phyloP scores from a whole-genome alignment of 2,797 vertebrate species.

The Gallinago nigripennis region DNA sequence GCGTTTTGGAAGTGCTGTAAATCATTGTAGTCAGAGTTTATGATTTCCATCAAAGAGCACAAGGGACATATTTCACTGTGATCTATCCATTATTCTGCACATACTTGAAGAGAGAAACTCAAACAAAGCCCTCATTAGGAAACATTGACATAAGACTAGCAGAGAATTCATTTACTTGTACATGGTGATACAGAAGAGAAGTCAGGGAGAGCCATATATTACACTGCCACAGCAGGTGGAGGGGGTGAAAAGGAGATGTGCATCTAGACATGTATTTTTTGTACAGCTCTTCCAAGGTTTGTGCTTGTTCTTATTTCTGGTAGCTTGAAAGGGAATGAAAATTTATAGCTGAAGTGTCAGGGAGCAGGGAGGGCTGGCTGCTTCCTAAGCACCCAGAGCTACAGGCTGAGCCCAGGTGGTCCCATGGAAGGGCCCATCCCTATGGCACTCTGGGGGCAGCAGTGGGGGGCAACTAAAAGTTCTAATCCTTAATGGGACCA shows the following conservation, averaged over 20 bases:
- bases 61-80: slow-evolving; percentile 39
- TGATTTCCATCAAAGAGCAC: slow-evolving; percentile 55
- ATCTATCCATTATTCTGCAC: slow-evolving; percentile 54
- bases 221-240: neutral
- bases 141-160: slow-evolving; percentile 57
- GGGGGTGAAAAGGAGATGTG: neutral
- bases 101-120: slow-evolving; percentile 49
- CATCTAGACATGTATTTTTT: neutral
- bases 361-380: neutral
- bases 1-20: slow-evolving; percentile 52
- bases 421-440: neutral
- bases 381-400: neutral
- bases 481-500: neutral
- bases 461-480: too few species aligned
- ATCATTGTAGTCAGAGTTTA: slow-evolving; percentile 57
- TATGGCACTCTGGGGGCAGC: fast-evolving
- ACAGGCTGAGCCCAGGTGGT: fast-evolving
- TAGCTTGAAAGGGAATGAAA: neutral
- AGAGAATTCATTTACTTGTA: slow-evolving; percentile 46
- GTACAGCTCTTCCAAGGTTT: neutral
- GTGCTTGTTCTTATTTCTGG: neutral
- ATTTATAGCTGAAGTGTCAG: neutral
- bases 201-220: neutral
- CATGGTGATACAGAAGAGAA: slow-evolving; percentile 9
- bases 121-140: slow-evolving; percentile 66